These are phyloP conservation scores for Papilio glaucus DNA, from an alignment of 1,140 invertebrate genomes.

Conservation along the genomic window DNA sequence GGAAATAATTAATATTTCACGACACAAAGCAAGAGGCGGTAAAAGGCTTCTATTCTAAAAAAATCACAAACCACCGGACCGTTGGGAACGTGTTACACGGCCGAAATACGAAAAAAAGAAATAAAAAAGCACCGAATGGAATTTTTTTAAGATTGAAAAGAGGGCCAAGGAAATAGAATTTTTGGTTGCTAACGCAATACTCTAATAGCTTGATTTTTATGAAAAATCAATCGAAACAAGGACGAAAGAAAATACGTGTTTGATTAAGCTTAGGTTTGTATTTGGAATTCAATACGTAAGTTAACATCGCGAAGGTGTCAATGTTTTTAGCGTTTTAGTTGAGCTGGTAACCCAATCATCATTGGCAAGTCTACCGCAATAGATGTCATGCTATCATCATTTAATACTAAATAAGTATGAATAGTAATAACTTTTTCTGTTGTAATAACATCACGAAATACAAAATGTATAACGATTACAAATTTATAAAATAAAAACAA, in stretches of 20 bases:
- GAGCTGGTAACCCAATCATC: too few relatives aligned
- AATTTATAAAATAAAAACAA: too few relatives aligned
- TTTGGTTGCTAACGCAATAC: constrained; percentile 24
- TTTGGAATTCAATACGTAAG: background rate
- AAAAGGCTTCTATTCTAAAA: background rate
- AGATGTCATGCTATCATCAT: too few relatives aligned
- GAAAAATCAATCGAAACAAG: background rate
- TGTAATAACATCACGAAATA: too few relatives aligned
- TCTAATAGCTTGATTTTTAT: constrained; percentile 36
- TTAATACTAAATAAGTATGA: too few relatives aligned
- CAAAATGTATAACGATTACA: too few relatives aligned
- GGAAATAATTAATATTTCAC: constrained; percentile 17
- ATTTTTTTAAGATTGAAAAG: constrained; percentile 40
- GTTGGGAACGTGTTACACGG: constrained; percentile 31
- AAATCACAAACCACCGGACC: constrained; percentile 24
- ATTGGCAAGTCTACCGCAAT: too few relatives aligned
- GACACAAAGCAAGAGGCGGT: constrained; percentile 16
- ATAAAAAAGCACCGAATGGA: constrained; percentile 18
- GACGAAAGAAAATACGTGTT: background rate
- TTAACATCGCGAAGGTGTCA: background rate
- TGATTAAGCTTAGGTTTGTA: background rate
- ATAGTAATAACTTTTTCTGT: too few relatives aligned
- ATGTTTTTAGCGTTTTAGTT: too few relatives aligned
- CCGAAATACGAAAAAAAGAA: constrained; percentile 28
- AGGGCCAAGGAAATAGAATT: constrained; percentile 1